These are phyloP conservation scores for Anabacerthia variegaticeps DNA, from an alignment of 2,797 vertebrate species.

Conservation along the genomic window DNA sequence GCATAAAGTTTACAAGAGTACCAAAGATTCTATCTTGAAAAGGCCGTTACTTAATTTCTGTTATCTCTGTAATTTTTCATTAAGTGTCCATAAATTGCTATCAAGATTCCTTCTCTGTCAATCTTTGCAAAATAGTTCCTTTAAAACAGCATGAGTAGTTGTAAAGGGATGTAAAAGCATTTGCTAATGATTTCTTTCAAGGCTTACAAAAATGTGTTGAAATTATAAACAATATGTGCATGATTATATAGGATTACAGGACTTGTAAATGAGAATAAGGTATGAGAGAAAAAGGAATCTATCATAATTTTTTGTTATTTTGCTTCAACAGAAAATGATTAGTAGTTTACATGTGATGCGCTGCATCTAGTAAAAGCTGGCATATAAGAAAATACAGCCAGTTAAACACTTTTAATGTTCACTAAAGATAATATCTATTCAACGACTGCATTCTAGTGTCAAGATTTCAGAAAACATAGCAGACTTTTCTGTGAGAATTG, in stretches of 20 bases:
- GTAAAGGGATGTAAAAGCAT: neutral
- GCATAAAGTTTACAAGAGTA: neutral
- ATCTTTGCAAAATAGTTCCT: neutral
- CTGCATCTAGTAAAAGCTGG: neutral
- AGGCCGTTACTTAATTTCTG: neutral
- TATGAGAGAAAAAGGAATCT: neutral
- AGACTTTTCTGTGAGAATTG: neutral
- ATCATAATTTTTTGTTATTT: neutral
- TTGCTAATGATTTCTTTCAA: slow-evolving; percentile 1
- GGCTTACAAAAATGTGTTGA: neutral
- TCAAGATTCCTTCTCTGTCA: neutral
- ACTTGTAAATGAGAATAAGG: neutral
- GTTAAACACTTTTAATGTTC: neutral
- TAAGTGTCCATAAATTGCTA: neutral
- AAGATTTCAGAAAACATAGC: neutral
- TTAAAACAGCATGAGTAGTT: neutral
- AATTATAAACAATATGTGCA: neutral
- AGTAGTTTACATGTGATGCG: neutral
- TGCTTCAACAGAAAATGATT: neutral
- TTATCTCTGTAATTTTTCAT: neutral
- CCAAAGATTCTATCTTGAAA: neutral
- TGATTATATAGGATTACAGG: neutral
- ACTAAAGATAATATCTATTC: neutral
- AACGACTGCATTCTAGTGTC: neutral
- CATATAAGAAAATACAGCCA: neutral